Evolutionary conservation across 1,140 invertebrate genomes (phyloP).

Genomic region (Neodiprion lecontei): DNA sequence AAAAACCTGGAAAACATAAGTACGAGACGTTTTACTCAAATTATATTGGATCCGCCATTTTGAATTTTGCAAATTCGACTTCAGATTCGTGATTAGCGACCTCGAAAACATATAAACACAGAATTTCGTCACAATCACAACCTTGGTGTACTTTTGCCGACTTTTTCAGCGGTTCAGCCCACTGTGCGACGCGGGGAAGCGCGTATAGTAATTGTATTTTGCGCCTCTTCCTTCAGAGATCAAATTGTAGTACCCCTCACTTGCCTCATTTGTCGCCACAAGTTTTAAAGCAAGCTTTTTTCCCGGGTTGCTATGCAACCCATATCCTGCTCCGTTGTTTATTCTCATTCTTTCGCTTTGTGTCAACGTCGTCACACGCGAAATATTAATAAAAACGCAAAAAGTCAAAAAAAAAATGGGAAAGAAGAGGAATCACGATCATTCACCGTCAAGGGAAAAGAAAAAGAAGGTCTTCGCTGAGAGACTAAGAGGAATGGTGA

Average conservation of each 20-base stretch:
- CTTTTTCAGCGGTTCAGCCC: too few species aligned
- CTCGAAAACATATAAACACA: too few species aligned
- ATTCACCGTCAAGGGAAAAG: background rate
- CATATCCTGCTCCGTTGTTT: background rate
- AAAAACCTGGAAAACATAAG: too few species aligned
- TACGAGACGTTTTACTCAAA: too few species aligned
- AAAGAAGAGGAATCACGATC: conserved; percentile 12
- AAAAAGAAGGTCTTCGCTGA: background rate
- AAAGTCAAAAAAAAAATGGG: background rate
- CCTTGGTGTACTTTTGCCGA: too few species aligned
- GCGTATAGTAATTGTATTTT: too few species aligned
- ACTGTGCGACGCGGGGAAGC: too few species aligned
- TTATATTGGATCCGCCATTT: too few species aligned
- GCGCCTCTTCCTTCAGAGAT: too few species aligned
- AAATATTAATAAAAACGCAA: background rate
- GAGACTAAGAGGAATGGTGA: conserved; percentile 3
- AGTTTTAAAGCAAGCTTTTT: conserved; percentile 17
- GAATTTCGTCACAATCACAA: too few species aligned
- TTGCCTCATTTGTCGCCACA: conserved; percentile 18
- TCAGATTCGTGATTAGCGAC: too few species aligned
- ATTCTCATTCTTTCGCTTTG: conserved; percentile 25
- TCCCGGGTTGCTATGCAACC: background rate
- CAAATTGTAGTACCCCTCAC: conserved; percentile 12
- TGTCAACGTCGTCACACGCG: conserved; percentile 15
- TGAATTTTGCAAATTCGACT: too few species aligned